Evolutionary conservation across 2,113 vertebrate species (phyloP).

Genomic region (Stigmatopora argus): DNA sequence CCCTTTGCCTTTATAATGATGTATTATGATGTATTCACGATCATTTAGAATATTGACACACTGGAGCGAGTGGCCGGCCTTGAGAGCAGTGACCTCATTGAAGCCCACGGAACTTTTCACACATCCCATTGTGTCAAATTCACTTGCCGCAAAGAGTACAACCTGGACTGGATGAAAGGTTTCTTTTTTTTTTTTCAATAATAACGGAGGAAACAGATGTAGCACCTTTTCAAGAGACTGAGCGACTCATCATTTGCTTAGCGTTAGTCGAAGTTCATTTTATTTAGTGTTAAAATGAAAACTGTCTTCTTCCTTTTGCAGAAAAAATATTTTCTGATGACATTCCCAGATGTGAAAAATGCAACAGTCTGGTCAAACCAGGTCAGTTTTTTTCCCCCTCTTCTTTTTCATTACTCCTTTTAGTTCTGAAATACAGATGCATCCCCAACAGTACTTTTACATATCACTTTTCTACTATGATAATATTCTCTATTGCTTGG

Average conservation of each 20-base stretch:
- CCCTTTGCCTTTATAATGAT: not conserved
- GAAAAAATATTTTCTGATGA: constrained; percentile 82
- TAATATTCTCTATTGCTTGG: not conserved
- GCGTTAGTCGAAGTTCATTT: not conserved
- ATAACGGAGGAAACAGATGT: not conserved
- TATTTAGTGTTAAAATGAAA: not conserved
- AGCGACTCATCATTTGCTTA: not conserved
- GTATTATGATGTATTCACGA: constrained; percentile 7
- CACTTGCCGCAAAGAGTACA: constrained; percentile 73
- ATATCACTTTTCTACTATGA: not conserved
- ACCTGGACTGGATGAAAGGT: constrained; percentile 91
- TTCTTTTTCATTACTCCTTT: not conserved
- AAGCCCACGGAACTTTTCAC: constrained; percentile 87
- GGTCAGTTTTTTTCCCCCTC: constrained; percentile 60
- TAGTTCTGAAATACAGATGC: not conserved
- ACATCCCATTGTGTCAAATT: constrained; percentile 80
- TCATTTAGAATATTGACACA: constrained; percentile 83
- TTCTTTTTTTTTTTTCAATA: not conserved
- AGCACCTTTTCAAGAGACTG: not conserved
- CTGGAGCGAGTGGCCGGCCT: constrained; percentile 85
- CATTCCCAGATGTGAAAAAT: constrained; percentile 81
- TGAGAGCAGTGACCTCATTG: constrained; percentile 76
- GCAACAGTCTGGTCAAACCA: constrained; percentile 82
- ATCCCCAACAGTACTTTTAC: not conserved
- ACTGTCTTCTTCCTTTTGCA: constrained; percentile 41